A percentile compares a stretch with the other conserved stretches of the same genome.
Conservation (phyloP, 2,888 invertebrate species). For the Acleris emargana region DNA sequence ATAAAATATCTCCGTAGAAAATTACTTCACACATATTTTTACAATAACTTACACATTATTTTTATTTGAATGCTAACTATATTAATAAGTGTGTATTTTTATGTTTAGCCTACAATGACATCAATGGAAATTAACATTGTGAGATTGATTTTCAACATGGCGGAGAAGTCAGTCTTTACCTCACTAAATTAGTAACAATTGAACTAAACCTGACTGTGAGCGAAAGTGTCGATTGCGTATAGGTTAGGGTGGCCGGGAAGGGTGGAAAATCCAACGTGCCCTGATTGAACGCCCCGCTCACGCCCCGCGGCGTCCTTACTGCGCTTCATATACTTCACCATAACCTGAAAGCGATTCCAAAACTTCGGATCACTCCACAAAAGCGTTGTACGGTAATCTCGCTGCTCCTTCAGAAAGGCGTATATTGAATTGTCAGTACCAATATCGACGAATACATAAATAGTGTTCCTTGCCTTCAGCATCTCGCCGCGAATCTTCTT, state of each 20-base stretch:
- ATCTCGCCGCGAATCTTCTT: slow-evolving; percentile 73
- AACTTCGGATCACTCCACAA: slow-evolving; percentile 72
- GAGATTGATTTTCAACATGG: slow-evolving; percentile 52
- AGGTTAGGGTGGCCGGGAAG: slow-evolving; percentile 55
- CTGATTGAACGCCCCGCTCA: background rate
- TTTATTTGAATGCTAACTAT: slow-evolving; percentile 39
- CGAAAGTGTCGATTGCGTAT: slow-evolving; percentile 55
- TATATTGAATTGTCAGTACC: slow-evolving; percentile 75
- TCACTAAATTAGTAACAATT: slow-evolving; percentile 66
- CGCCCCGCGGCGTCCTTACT: slow-evolving; percentile 21
- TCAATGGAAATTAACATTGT: slow-evolving; percentile 41
- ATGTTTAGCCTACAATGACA: slow-evolving; percentile 26
- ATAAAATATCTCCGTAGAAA: slow-evolving; percentile 64
- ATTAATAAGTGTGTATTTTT: slow-evolving; percentile 25
- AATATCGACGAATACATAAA: slow-evolving; percentile 70
- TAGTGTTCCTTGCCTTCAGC: slow-evolving; percentile 64
- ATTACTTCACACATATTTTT: slow-evolving; percentile 54
- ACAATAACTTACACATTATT: slow-evolving; percentile 43
- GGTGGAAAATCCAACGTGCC: slow-evolving; percentile 45
- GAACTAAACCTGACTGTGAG: slow-evolving; percentile 71
- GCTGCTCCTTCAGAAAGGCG: slow-evolving; percentile 71
- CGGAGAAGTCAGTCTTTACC: slow-evolving; percentile 80
- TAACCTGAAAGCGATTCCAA: slow-evolving; percentile 61
- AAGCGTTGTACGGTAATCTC: slow-evolving; percentile 61
- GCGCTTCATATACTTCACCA: slow-evolving; percentile 47